These are phyloP conservation scores for Theonella swinhoei DNA, from an alignment of 37 sponge, comb jelly and placozoan species.

Conservation along the genomic window DNA sequence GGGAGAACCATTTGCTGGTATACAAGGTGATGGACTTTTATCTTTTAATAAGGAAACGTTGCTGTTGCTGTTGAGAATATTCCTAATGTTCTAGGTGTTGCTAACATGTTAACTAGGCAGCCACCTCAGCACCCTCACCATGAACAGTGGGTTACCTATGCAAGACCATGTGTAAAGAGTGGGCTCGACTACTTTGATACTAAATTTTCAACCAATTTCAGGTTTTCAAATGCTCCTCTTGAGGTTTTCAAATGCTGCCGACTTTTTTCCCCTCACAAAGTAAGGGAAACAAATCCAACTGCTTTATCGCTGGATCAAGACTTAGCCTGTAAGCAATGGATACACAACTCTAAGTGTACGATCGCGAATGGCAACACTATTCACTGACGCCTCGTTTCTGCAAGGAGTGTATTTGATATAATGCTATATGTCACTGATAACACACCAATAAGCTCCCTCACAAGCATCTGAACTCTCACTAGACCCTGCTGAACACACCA, in stretches of 20 bases:
- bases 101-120: conserved; percentile 12
- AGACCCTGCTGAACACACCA: no score
- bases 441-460: no score
- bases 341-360: no score
- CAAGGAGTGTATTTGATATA: no score
- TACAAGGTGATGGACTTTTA: conserved; percentile 44
- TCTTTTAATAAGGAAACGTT: no score
- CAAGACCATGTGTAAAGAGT: conserved; percentile 14
- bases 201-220: not conserved
- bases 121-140: conserved; percentile 4
- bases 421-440: no score
- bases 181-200: conserved; percentile 21
- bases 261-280: conserved; percentile 30
- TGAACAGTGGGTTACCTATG: conserved; percentile 38
- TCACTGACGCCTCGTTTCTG: no score
- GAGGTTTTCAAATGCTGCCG: conserved; percentile 30
- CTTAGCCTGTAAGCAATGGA: not conserved
- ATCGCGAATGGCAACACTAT: no score
- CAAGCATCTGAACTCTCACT: no score
- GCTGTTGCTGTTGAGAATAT: no score
- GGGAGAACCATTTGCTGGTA: conserved; percentile 63
- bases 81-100: conserved; percentile 44
- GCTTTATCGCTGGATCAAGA: not conserved
- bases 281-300: not conserved
- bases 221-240: not conserved